phyloP scores from a whole-genome alignment of 1,140 invertebrate genomes.

The Amphibalanus amphitrite region DNA sequence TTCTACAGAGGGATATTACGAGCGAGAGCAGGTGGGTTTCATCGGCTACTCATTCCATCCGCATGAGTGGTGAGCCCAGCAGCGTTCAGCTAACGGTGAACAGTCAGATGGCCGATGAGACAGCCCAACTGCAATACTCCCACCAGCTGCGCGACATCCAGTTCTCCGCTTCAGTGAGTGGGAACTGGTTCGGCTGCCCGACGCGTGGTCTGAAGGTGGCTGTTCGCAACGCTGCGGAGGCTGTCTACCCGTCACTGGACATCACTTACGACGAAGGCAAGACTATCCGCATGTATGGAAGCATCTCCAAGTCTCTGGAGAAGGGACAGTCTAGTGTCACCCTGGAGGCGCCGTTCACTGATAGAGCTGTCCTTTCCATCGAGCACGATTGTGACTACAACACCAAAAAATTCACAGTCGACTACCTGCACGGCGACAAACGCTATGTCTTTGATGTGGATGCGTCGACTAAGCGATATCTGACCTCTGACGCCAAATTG shows the following conservation, averaged over 20 bases:
- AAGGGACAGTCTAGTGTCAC: background rate
- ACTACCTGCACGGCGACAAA: background rate
- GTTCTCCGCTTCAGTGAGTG: background rate
- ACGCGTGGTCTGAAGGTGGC: background rate
- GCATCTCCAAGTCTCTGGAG: background rate
- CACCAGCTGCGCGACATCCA: background rate
- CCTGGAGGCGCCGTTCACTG: background rate
- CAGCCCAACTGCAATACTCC: background rate
- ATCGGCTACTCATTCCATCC: no score
- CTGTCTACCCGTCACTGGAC: background rate
- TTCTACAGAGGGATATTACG: background rate
- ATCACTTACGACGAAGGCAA: background rate
- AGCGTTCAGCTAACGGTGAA: background rate
- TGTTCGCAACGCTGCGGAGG: background rate
- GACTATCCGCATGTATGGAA: background rate
- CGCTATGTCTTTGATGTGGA: background rate
- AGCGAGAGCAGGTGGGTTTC: background rate
- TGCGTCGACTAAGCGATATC: background rate
- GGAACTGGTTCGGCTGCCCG: background rate
- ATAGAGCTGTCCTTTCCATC: background rate
- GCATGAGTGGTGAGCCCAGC: no score
- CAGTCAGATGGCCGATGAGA: background rate
- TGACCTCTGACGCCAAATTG: background rate
- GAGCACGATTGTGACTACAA: background rate
- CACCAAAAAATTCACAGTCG: background rate